A percentile compares a stretch with the other conserved stretches of the same genome.
These are phyloP conservation scores for Bombylius discolor DNA, from an alignment of 2,888 invertebrate genomes.

Conservation along the genomic window DNA sequence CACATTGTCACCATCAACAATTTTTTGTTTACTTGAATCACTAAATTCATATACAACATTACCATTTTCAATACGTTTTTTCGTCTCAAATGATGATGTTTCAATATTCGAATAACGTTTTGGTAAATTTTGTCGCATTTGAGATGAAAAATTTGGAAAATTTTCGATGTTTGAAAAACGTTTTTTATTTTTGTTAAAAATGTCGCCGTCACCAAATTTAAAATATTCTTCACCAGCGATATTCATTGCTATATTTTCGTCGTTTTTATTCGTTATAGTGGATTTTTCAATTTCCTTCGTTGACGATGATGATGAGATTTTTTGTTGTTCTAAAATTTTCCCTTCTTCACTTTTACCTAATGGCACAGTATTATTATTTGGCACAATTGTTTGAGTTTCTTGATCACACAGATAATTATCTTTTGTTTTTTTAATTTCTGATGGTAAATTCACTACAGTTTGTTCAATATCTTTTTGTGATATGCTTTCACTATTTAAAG, in stretches of 20 bases:
- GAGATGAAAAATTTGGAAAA: constrained; percentile 15
- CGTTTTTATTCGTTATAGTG: too few species aligned
- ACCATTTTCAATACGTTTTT: constrained; percentile 33
- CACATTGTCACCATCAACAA: neutral
- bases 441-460: constrained; percentile 1
- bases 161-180: constrained; percentile 32
- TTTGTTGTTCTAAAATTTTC: constrained; percentile 1
- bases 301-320: constrained; percentile 3
- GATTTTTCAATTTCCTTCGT: neutral
- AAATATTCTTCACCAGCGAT: constrained; percentile 1
- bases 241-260: neutral
- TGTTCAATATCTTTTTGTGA: constrained; percentile 15
- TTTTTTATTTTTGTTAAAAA: constrained; percentile 18
- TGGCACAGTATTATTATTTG: neutral
- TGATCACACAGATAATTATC: constrained; percentile 23
- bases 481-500: constrained; percentile 11
- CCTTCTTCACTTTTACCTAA: constrained; percentile 1
- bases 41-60: constrained; percentile 28
- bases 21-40: constrained; percentile 20
- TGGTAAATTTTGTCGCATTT: constrained; percentile 19
- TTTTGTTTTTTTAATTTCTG: constrained; percentile 10
- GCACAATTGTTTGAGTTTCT: constrained; percentile 15
- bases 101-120: constrained; percentile 35
- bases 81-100: constrained; percentile 27
- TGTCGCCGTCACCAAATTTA: neutral